Evolutionary conservation across 2,888 invertebrate genomes (phyloP).

Genomic region (Drosophila cognata): DNA sequence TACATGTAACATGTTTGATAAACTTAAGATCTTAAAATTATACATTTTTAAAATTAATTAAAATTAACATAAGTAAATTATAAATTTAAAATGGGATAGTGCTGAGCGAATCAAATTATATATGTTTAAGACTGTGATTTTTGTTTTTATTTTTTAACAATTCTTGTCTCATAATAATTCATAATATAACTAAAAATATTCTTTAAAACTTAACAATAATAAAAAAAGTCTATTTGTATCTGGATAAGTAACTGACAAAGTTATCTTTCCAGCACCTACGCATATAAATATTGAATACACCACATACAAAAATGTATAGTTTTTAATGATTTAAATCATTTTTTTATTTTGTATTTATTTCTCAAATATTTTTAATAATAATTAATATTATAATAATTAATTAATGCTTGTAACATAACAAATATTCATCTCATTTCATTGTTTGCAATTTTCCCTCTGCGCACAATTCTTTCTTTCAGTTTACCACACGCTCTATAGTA

Average conservation of each 20-base stretch:
- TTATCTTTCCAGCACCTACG: conserved; percentile 22
- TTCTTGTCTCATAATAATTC: conserved; percentile 18
- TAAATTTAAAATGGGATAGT: conserved; percentile 23
- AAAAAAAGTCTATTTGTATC: conserved; percentile 20
- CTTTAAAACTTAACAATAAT: conserved; percentile 54
- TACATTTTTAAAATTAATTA: conserved; percentile 34
- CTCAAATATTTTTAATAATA: conserved; percentile 82
- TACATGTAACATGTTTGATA: conserved; percentile 46
- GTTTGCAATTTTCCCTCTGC: conserved; percentile 59
- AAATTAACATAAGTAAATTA: conserved; percentile 32
- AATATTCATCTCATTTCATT: conserved; percentile 73
- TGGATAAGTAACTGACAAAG: conserved; percentile 20
- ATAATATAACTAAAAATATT: conserved; percentile 45
- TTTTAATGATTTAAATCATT: conserved; percentile 77
- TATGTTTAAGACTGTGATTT: conserved; percentile 14
- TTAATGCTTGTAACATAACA: conserved; percentile 83
- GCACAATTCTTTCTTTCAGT: conserved; percentile 54
- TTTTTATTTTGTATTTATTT: conserved; percentile 76
- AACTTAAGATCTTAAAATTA: conserved; percentile 37
- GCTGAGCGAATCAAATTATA: conserved; percentile 35
- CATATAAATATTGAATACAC: conserved; percentile 31
- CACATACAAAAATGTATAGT: conserved; percentile 41
- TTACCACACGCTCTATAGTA: conserved; percentile 53
- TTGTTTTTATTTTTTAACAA: conserved; percentile 32
- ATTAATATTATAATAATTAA: conserved; percentile 82